phyloP scores from a whole-genome alignment of 2,888 invertebrate species.

The Drosophila flavopinicola region DNA sequence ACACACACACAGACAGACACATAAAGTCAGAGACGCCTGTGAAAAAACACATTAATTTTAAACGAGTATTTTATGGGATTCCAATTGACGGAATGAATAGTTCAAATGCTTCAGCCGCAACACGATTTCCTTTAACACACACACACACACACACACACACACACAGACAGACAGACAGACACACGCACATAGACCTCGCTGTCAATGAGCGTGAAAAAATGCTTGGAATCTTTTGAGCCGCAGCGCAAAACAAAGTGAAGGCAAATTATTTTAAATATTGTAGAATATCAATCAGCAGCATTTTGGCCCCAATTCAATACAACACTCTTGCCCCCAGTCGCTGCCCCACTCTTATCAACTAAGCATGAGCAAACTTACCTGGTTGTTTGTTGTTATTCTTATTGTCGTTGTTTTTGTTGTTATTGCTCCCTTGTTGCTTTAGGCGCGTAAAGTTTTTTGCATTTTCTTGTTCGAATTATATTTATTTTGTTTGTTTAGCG shows the following conservation, averaged over 20 bases:
- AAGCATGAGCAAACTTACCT: conserved; percentile 43
- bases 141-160: not conserved
- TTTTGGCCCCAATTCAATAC: conserved; percentile 12
- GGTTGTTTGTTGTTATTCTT: conserved; percentile 15
- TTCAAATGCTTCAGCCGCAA: conserved; percentile 44
- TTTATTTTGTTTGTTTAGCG: conserved; percentile 46
- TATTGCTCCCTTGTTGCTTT: conserved; percentile 58
- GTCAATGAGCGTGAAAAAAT: conserved; percentile 52
- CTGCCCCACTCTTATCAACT: not conserved
- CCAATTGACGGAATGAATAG: conserved; percentile 60
- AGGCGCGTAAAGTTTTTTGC: conserved; percentile 54
- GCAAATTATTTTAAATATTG: conserved; percentile 50
- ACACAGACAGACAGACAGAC: not conserved
- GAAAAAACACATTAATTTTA: conserved; percentile 51
- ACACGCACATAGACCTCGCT: conserved; percentile 19
- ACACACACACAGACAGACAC: not conserved
- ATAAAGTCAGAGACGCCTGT: conserved; percentile 17
- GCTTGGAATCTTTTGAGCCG: conserved; percentile 36
- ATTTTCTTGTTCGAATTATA: conserved; percentile 39
- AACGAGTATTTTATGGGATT: conserved; percentile 47
- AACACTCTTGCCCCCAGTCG: not conserved
- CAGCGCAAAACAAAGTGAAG: conserved; percentile 23
- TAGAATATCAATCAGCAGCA: conserved; percentile 57
- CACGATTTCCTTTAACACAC: conserved; percentile 35
- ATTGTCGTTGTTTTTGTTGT: conserved; percentile 9